Evolutionary conservation across 2,113 vertebrate genomes (phyloP).

Genomic region (Oreocharis arfaki): DNA sequence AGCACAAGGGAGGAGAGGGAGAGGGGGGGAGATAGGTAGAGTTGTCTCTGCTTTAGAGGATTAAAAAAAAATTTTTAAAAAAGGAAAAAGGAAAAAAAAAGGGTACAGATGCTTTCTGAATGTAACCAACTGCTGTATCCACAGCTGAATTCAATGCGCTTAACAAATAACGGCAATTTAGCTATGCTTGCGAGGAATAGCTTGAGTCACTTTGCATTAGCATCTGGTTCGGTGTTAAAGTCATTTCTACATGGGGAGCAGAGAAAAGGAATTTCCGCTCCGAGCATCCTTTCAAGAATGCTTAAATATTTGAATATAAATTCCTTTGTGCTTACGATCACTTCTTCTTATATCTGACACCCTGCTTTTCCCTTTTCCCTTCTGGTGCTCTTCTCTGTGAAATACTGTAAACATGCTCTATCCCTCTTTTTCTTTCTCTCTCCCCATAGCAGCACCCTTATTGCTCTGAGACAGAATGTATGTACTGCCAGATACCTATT

Average conservation of each 20-base stretch:
- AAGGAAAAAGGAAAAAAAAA: neutral
- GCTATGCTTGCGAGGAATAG: constrained; percentile 85
- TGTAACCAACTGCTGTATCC: constrained; percentile 79
- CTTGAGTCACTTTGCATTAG: constrained; percentile 93
- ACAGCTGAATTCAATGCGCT: constrained; percentile 91
- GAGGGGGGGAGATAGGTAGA: constrained; percentile 73
- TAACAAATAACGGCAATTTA: constrained; percentile 97
- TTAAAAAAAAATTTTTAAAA: constrained; percentile 37
- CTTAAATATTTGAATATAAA: constrained; percentile 84
- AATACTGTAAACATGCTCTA: neutral
- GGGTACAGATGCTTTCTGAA: constrained; percentile 80
- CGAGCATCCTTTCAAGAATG: constrained; percentile 80
- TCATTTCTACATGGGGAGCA: constrained; percentile 77
- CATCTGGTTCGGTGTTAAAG: constrained; percentile 84
- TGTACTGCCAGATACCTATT: neutral
- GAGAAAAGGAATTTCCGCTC: constrained; percentile 79
- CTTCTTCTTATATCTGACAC: constrained; percentile 71
- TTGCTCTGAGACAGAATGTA: neutral
- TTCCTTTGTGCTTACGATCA: constrained; percentile 75
- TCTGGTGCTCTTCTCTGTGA: constrained; percentile 41
- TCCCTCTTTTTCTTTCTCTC: neutral
- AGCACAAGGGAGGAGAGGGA: constrained; percentile 65
- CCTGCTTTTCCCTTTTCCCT: constrained; percentile 48
- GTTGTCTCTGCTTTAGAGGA: constrained; percentile 75
- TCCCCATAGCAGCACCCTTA: neutral